Evolutionary conservation across 2,797 vertebrate species (phyloP), one percentile per base, ranked within the genome.

Genomic region (Xenops minutus): DNA sequence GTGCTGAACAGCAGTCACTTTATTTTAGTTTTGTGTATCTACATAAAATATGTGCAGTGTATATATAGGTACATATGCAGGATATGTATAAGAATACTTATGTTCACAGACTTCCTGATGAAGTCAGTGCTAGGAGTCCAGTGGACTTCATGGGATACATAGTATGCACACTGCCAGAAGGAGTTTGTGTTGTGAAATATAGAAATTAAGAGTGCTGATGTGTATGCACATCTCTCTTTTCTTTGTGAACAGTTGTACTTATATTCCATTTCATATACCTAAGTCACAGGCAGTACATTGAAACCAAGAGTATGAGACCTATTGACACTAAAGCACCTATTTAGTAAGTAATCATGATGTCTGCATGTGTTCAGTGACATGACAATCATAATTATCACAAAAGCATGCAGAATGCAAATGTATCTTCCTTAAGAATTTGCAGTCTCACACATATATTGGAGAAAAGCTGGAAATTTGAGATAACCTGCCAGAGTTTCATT

Each of bases 131-230:
- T 73, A 61, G 12, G 20, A 73, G 30, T n/a, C 16, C 18, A 27
- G 43, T 52, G 34, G 41, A 37, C 51, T 56, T 61, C 44, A 61
- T 2, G 1, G 3, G 8, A 21, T 7, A 30, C 39, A 51, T 17
- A 46, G 18, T 26, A 61, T 26, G 23, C 7, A 36, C 22, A 21
- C 15, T 55, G 21, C 9, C 24, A 74, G 27, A 44, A 86, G 34
- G 4, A 68, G 10, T 12, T 22, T 19, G 7, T 0, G 0, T 19
- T 71, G 30, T 3, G 1, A 48, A 34, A 63, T 39, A 27, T 8
- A 36, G 2, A 67, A 58, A 39, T 52, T 30, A 61, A 32, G 32
- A 51, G 16, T 7, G 21, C 18, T 58, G 17, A 26, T 26, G 8
- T 34, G 15, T 20, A 37, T 30, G 37, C 11, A 46, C 9, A 43